Conservation (phyloP, 2,113 vertebrate genomes). For the Rana temporaria region DNA sequence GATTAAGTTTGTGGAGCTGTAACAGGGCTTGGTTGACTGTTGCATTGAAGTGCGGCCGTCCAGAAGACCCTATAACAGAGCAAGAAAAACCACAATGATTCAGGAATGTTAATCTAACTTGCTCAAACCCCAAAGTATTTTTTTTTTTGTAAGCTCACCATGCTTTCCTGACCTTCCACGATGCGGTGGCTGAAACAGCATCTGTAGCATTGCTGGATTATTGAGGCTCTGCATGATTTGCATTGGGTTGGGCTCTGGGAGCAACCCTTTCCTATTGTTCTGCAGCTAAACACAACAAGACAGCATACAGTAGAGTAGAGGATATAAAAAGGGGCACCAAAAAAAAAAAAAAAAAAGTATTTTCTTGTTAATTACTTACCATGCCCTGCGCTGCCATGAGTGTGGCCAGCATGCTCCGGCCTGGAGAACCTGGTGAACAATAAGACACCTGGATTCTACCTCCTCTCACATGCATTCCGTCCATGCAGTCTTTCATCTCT, state of each 20-base stretch:
- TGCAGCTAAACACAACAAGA: slow-evolving; percentile 80
- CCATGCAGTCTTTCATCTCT: slow-evolving; percentile 77
- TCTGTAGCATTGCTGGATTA: slow-evolving; percentile 92
- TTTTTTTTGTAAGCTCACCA: slow-evolving; percentile 68
- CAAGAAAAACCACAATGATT: not conserved
- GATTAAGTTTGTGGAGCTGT: slow-evolving; percentile 89
- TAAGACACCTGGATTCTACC: slow-evolving; percentile 86
- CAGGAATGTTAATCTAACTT: not conserved
- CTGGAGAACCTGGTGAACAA: slow-evolving; percentile 90
- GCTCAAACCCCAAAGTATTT: not conserved
- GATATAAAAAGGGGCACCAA: not conserved
- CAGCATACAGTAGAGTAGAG: not conserved
- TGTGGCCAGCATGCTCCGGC: slow-evolving; percentile 92
- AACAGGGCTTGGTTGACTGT: slow-evolving; percentile 85
- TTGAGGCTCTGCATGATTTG: slow-evolving; percentile 95
- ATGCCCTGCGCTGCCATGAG: slow-evolving; percentile 92
- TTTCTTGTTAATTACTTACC: slow-evolving; percentile 75
- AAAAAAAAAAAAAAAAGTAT: not conserved
- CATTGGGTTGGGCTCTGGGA: slow-evolving; percentile 91
- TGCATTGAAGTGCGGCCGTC: slow-evolving; percentile 82
- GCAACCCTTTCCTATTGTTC: slow-evolving; percentile 90
- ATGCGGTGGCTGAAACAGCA: slow-evolving; percentile 89
- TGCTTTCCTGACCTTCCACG: slow-evolving; percentile 77
- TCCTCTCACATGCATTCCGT: slow-evolving; percentile 77
- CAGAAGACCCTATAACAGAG: slow-evolving; percentile 80